Evolutionary conservation across 2,113 vertebrate genomes (phyloP).

Genomic region (Ptilonorhynchus violaceus): DNA sequence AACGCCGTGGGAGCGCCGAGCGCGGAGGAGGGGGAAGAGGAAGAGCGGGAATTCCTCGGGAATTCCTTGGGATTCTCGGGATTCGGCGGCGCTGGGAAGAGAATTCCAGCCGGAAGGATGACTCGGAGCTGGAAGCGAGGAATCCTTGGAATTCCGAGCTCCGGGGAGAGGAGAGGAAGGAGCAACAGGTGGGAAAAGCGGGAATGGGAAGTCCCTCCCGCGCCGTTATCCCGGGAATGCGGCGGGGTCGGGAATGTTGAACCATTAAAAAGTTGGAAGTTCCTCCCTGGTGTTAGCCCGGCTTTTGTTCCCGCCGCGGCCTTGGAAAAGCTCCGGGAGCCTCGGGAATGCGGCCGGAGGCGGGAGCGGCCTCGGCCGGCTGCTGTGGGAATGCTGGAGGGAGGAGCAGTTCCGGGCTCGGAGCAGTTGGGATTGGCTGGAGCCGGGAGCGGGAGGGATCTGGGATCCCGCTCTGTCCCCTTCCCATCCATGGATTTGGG

Average conservation of each 20-base stretch:
- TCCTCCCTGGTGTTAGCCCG: neutral
- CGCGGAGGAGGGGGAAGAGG: neutral
- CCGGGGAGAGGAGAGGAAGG: neutral
- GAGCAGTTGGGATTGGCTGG: neutral
- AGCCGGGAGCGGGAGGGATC: neutral
- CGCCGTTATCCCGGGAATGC: neutral
- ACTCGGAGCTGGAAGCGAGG: neutral
- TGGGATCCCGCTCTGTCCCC: neutral
- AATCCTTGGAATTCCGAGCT: neutral
- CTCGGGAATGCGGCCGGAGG: neutral
- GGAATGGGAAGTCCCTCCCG: neutral
- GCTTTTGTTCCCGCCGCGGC: neutral
- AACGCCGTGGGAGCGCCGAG: neutral
- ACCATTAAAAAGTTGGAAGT: constrained; percentile 36
- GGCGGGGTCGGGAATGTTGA: neutral
- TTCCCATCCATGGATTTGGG: neutral
- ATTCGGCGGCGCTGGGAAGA: neutral
- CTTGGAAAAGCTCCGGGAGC: neutral
- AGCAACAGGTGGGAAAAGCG: neutral
- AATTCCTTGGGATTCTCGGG: neutral
- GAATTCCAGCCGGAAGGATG: neutral
- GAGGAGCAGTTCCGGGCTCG: rapidly evolving
- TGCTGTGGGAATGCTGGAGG: neutral
- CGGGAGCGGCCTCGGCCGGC: neutral
- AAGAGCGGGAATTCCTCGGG: neutral